Evolutionary conservation across 1,140 invertebrate species (phyloP), one percentile per base, ranked within the genome.

Genomic region (Metaphire vulgaris): DNA sequence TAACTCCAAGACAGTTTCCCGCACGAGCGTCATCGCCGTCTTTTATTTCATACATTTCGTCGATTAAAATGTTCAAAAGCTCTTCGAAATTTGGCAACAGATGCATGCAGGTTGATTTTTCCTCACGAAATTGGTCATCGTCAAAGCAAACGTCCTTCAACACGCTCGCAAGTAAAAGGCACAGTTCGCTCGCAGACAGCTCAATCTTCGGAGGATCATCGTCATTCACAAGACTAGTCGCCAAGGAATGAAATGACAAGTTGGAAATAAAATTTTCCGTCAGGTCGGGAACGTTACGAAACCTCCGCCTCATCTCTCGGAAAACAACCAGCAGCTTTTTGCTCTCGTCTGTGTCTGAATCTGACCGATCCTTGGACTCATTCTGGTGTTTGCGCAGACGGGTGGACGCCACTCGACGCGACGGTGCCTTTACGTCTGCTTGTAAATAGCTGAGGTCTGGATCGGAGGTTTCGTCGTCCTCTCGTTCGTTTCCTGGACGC

Each of bases 121-220:
- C 41, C 21, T 56, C 41, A 12, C 41, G 6, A 21, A 12, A 56
- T 21, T 56, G 41, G 41, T 56, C 41, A 56, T 56, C 41, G 21
- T 56, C 41, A 56, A 56, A 56, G 41, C 41, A 56, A 56, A 56
- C 41, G 41, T 56, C 41, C 41, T 56, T 56, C 41, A 56, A 56
- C 6, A 56, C 21, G 21, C 41, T 56, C 41, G 41, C 41, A 21
- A 56, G 41, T 21, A 56, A 21, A 6, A 56, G 41, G 21, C 41
- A 56, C 6, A 56, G 41, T 21, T 56, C 41, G 21, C 41, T 56
- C 21, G 41, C 6, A 6, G 6, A 6, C 6, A 56, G 41, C 41
- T 56, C 41, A 12, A 56, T 21, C 21, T 56, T 56, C 6, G 41
- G 41, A 6, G 21, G 41, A 6, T 12, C 41, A 21, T 56, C 41